Conservation (phyloP, 2,113 vertebrate genomes). For the Ciconia boyciana region DNA sequence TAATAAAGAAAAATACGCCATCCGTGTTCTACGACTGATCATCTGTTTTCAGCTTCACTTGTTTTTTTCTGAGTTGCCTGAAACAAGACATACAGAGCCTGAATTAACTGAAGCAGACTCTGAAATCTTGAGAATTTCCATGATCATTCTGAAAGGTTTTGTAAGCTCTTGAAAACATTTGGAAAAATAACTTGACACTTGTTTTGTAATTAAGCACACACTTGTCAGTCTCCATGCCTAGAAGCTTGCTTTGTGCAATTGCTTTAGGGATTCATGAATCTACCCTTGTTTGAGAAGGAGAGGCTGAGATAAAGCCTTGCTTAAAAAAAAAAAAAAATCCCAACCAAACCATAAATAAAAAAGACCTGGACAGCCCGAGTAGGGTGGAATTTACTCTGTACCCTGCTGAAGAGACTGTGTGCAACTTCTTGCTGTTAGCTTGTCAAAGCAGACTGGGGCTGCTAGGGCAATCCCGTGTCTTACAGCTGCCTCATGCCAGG, state of each 20-base stretch:
- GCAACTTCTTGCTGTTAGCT: background rate
- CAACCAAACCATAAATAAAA: too few relatives aligned
- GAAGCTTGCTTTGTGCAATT: background rate
- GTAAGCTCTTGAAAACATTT: background rate
- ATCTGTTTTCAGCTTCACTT: background rate
- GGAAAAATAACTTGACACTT: background rate
- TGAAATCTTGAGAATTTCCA: conserved; percentile 18
- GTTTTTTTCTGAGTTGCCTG: background rate
- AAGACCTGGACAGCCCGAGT: background rate
- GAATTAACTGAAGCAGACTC: background rate
- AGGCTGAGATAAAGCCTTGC: background rate
- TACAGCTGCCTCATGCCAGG: background rate
- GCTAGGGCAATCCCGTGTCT: fast-evolving
- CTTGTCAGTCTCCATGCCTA: background rate
- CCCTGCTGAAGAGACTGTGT: background rate
- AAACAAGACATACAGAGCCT: background rate
- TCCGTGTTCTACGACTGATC: background rate
- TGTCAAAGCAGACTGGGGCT: background rate
- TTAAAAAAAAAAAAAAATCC: background rate
- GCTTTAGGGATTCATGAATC: background rate
- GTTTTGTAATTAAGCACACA: background rate
- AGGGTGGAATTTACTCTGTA: background rate
- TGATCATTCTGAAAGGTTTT: background rate
- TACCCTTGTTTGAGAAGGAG: background rate
- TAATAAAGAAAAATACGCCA: background rate